Evolutionary conservation across 2,113 vertebrate genomes (phyloP).

Genomic region (Rattus norvegicus): GRCr8 NC_086026.1:74402001-74402500

Average conservation of each 20-base stretch:
- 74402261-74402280: neutral
- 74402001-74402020: slow-evolving; percentile 96
- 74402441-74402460: neutral
- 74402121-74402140: neutral
- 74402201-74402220: neutral
- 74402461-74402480: neutral
- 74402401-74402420: neutral
- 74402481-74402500: neutral
- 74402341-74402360: neutral
- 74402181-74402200: neutral
- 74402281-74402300: neutral
- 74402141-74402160: neutral
- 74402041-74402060: slow-evolving; percentile 95
- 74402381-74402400: neutral
- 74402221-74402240: neutral
- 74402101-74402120: neutral
- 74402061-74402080: slow-evolving; percentile 86
- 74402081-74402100: slow-evolving; percentile 37
- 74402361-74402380: neutral
- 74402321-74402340: neutral
- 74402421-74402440: neutral
- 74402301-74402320: neutral
- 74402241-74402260: neutral
- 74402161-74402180: neutral
- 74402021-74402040: slow-evolving; percentile 93